Conservation (phyloP, 2,113 vertebrate genomes). For the Hemiprocne comata region DNA sequence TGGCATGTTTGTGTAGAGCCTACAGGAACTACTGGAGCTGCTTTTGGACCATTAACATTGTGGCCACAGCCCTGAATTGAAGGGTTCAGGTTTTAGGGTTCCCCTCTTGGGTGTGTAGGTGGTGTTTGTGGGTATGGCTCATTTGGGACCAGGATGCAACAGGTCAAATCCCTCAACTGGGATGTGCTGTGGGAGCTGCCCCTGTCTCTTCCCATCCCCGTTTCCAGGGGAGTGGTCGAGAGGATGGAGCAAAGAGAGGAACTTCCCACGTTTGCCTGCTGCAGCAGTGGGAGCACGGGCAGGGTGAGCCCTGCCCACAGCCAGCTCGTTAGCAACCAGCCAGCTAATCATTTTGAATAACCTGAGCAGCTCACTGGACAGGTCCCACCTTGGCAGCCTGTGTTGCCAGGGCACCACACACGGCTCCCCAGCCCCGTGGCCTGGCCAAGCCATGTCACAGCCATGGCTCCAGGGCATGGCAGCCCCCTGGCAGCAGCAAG, state of each 20-base stretch:
- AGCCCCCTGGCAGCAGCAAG: background rate
- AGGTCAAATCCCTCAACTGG: background rate
- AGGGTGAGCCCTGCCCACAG: background rate
- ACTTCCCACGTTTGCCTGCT: fast-evolving
- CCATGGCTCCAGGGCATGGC: background rate
- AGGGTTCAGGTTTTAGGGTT: background rate
- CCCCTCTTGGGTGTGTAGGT: background rate
- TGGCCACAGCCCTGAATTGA: background rate
- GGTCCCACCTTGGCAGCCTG: fast-evolving
- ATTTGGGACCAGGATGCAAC: background rate
- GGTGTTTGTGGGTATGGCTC: background rate
- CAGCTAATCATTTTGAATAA: background rate
- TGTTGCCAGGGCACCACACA: background rate
- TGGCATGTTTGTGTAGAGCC: background rate
- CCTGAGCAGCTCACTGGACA: background rate
- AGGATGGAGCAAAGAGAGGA: background rate
- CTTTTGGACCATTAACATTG: fast-evolving
- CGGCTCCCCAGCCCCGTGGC: background rate
- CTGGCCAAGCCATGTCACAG: background rate
- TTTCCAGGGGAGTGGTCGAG: background rate
- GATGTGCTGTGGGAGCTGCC: background rate
- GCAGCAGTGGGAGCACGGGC: background rate
- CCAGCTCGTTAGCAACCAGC: background rate
- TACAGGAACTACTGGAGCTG: background rate
- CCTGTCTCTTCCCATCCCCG: background rate